Evolutionary conservation across 1,140 invertebrate species (phyloP), one percentile per base, ranked within the genome.

Genomic region (Proctacanthus coquilletti): DNA sequence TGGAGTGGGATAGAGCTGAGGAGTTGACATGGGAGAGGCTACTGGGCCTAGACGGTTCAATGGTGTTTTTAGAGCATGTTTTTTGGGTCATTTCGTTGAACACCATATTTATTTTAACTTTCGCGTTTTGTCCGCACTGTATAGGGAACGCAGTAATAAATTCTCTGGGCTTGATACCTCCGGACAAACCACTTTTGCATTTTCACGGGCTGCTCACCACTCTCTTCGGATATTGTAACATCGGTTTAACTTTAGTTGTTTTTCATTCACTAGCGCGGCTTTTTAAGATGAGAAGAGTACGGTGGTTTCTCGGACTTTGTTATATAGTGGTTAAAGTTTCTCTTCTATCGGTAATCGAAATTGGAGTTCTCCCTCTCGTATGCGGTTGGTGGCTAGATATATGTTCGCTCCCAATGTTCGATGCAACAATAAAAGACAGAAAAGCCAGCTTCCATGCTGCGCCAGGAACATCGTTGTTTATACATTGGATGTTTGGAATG

Each of bases 361-460:
- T 99, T 42, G 91, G 93, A 5, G 80, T 98, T 3, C 77, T 99
- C 46, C 95, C 95, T 1, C 63, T 98, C 1, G 79, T 98, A 5
- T 98, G 93, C 58, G 95, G 95, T 11, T 98, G 93, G 88, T 98
- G 95, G 94, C 64, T 99, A 20, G 95, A 99, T 55, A 86, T 99
- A 41, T 99, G 95, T 53, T 96, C 93, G 0, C 62, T 98, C 44
- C 78, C 88, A 0, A 75, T 96, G 72, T 93, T 98, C 52, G 91
- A 96, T 64, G 85, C 86, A 4, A 86, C 84, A 5, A 63, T 94
- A 0, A 81, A 81, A 54, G 86, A 88, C 51, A 65, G 94, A 30
- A 80, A 94, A 60, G 71, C 77, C 0, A 87, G 83, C 42, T 93
- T 98, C 45, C 74, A 77, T 43, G 68, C 77, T 1, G 82, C 88